Evolutionary conservation across 2,113 vertebrate genomes (phyloP).

Genomic region (Cryptotis parvus): DNA sequence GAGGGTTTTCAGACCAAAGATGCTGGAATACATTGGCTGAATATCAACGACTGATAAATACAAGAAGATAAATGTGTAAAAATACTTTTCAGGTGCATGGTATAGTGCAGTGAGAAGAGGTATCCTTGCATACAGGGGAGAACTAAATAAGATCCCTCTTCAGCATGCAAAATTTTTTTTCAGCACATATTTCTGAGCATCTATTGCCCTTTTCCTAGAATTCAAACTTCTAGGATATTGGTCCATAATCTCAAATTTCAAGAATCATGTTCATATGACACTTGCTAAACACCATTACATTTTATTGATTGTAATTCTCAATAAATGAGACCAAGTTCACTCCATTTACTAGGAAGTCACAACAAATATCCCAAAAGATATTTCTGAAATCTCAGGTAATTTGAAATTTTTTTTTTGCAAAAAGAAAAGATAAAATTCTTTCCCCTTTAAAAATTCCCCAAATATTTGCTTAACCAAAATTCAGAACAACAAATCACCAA

Average conservation of each 20-base stretch:
- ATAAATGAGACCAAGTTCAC: slow-evolving; percentile 17
- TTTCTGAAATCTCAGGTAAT: no score
- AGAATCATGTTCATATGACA: slow-evolving; percentile 4
- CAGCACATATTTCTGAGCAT: slow-evolving; percentile 14
- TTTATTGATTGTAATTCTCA: slow-evolving; percentile 9
- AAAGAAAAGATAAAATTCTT: background rate
- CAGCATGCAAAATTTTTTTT: background rate
- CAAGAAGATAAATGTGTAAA: background rate
- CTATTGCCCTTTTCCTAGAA: slow-evolving; percentile 10
- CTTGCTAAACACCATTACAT: background rate
- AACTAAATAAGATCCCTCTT: no score
- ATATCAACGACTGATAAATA: background rate
- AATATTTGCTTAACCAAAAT: slow-evolving; percentile 53
- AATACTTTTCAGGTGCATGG: background rate
- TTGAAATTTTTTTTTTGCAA: background rate
- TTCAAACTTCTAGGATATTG: slow-evolving; percentile 37
- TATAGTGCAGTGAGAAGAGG: no score
- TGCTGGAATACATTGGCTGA: background rate
- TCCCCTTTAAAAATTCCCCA: background rate
- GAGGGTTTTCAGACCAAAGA: slow-evolving; percentile 27
- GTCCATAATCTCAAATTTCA: background rate
- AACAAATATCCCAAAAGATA: slow-evolving; percentile 33
- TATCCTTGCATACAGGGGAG: no score
- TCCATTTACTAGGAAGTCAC: slow-evolving; percentile 43
- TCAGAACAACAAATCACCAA: slow-evolving; percentile 53